Conservation (phyloP, 1,140 invertebrate genomes). For the Heliconius hewitsoni region DNA sequence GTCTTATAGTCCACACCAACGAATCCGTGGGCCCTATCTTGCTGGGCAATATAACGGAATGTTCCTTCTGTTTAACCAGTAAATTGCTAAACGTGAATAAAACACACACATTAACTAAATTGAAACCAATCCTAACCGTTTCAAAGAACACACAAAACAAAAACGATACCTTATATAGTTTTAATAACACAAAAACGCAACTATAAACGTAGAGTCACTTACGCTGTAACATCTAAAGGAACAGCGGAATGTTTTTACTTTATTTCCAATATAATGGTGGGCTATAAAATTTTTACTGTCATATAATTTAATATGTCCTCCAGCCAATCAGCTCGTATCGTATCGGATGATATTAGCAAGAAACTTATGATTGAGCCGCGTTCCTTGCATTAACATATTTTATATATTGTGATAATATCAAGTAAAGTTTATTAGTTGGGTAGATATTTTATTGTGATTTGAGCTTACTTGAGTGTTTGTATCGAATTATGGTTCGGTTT, state of each 20-base stretch:
- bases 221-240: background rate
- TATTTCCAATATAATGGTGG: background rate
- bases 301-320: slow-evolving; percentile 51
- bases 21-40: no score
- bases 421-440: slow-evolving; percentile 53
- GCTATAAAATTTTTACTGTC: slow-evolving; percentile 61
- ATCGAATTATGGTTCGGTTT: slow-evolving; percentile 12
- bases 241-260: background rate
- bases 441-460: slow-evolving; percentile 50
- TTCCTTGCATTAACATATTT: slow-evolving; percentile 63
- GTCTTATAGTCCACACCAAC: no score
- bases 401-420: slow-evolving; percentile 58
- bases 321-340: slow-evolving; percentile 51
- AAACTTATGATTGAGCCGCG: slow-evolving; percentile 66
- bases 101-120: background rate
- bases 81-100: no score
- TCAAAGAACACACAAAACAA: background rate
- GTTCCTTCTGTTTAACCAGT: no score
- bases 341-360: slow-evolving; percentile 53
- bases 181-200: background rate
- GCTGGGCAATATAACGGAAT: no score
- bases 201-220: background rate
- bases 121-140: background rate
- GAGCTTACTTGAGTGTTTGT: slow-evolving; percentile 30
- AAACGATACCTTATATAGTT: background rate